Evolutionary conservation across 1,140 invertebrate genomes (phyloP).

Genomic region (Chlorops oryzae): DNA sequence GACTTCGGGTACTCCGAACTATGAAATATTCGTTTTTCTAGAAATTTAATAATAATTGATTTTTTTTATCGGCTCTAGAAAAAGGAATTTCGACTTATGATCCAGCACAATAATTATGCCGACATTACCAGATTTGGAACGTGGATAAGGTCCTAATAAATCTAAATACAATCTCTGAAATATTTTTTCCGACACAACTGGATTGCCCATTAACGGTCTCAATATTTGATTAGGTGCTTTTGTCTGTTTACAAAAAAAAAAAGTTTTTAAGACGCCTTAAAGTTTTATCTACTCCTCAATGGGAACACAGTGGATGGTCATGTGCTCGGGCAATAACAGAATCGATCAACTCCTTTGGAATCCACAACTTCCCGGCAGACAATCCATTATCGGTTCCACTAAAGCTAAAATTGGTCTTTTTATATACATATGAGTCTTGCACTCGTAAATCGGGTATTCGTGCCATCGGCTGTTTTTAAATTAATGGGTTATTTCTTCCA

Average conservation of each 20-base stretch:
- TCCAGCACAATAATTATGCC: neutral
- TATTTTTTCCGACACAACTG: neutral
- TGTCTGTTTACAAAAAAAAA: neutral
- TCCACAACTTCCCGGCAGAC: neutral
- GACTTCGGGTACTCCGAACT: neutral
- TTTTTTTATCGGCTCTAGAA: slow-evolving; percentile 3
- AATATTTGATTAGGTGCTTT: neutral
- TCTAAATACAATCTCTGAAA: slow-evolving; percentile 1
- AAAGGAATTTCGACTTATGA: neutral
- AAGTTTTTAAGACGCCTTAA: neutral
- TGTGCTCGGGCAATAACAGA: neutral
- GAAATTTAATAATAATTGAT: neutral
- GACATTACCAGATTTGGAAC: neutral
- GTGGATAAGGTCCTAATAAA: neutral
- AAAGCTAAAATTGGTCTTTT: too few relatives aligned
- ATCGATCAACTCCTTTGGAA: neutral
- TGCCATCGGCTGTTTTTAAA: too few relatives aligned
- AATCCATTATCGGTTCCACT: too few relatives aligned
- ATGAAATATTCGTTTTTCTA: slow-evolving; percentile 5
- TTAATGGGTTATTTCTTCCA: too few relatives aligned
- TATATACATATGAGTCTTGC: too few relatives aligned
- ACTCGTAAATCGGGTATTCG: too few relatives aligned
- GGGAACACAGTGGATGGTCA: neutral
- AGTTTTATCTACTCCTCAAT: neutral
- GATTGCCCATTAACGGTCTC: neutral